phyloP scores from a whole-genome alignment of 2,888 invertebrate genomes.

The Molanna angustata region DNA sequence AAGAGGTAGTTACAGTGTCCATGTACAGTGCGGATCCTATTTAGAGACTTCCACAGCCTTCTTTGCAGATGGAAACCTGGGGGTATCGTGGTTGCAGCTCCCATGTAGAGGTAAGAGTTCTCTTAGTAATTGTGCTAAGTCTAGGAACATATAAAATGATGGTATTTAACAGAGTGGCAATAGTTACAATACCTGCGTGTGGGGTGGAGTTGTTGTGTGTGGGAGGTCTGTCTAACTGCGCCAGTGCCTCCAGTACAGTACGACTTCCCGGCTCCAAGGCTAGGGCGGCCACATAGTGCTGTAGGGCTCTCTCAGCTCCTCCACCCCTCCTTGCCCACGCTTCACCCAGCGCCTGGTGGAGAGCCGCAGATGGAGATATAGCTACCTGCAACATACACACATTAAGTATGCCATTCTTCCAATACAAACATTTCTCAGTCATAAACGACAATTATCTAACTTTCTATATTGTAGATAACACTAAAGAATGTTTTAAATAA shows the following conservation, averaged over 20 bases:
- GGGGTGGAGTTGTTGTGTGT: conserved; percentile 9
- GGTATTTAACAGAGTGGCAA: too few relatives aligned
- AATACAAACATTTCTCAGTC: neutral
- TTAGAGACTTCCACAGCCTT: too few relatives aligned
- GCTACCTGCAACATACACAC: conserved; percentile 18
- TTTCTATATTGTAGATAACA: too few relatives aligned
- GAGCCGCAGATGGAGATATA: conserved; percentile 26
- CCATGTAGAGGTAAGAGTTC: too few relatives aligned
- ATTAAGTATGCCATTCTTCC: neutral
- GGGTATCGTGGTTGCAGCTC: too few relatives aligned
- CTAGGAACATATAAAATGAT: too few relatives aligned
- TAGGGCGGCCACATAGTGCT: conserved; percentile 29
- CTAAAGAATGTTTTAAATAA: too few relatives aligned
- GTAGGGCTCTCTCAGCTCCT: conserved; percentile 26
- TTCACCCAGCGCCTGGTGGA: conserved; percentile 29
- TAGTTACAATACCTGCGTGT: conserved; percentile 13
- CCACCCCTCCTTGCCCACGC: conserved; percentile 30
- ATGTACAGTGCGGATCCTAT: too few relatives aligned
- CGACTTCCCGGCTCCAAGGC: conserved; percentile 28
- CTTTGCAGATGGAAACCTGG: too few relatives aligned
- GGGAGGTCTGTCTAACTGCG: conserved; percentile 27
- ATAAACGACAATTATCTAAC: neutral
- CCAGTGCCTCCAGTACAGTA: conserved; percentile 26
- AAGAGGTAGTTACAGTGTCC: too few relatives aligned
- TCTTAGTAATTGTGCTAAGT: too few relatives aligned